These are phyloP conservation scores for Anguilla marmorata DNA, from an alignment of 2,797 vertebrate genomes.

Conservation along the genomic window DNA sequence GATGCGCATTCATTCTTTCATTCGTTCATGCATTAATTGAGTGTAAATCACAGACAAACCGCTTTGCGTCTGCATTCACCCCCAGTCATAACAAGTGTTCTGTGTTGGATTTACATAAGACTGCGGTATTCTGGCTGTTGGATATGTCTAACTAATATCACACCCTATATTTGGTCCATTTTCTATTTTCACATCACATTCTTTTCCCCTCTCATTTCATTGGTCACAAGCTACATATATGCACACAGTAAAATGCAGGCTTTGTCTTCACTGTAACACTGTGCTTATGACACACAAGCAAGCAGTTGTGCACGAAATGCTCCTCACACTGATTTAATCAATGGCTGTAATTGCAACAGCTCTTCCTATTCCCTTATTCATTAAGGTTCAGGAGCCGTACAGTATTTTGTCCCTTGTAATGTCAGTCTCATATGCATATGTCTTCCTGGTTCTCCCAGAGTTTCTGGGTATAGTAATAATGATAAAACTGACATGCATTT, in stretches of 20 bases:
- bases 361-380: not conserved
- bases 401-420: slow-evolving; percentile 23
- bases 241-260: slow-evolving; percentile 15
- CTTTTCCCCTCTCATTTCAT: not conserved
- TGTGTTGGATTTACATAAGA: slow-evolving; percentile 24
- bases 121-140: slow-evolving; percentile 13
- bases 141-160: slow-evolving; percentile 17
- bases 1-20: slow-evolving; percentile 42
- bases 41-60: slow-evolving; percentile 21
- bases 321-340: slow-evolving; percentile 1
- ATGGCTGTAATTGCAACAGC: slow-evolving; percentile 6
- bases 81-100: slow-evolving; percentile 25
- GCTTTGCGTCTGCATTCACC: slow-evolving; percentile 16
- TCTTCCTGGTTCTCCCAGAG: not conserved
- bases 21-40: slow-evolving; percentile 39
- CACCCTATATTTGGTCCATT: not conserved
- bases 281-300: not conserved
- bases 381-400: not conserved
- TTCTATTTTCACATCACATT: slow-evolving; percentile 15
- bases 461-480: slow-evolving; percentile 14
- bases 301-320: not conserved
- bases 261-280: slow-evolving; percentile 20
- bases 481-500: slow-evolving; percentile 16
- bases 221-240: slow-evolving; percentile 12
- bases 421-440: not conserved